Conservation (phyloP, 2,113 vertebrate genomes). For the Empidonax traillii region DNA sequence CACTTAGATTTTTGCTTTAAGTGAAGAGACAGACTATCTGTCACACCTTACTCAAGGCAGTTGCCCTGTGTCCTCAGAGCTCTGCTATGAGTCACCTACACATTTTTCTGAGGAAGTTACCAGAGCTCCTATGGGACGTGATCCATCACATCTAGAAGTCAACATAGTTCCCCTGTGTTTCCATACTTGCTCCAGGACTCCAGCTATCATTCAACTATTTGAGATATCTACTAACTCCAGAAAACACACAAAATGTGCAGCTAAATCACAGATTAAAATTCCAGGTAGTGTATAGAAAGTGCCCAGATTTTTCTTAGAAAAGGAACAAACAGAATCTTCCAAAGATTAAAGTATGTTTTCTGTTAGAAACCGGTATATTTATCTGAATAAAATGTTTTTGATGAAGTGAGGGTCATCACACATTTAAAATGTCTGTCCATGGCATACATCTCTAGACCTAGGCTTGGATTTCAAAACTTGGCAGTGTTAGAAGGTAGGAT, state of each 20-base stretch:
- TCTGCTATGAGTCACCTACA: background rate
- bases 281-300: background rate
- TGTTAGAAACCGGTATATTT: background rate
- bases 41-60: background rate
- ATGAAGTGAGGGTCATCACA: background rate
- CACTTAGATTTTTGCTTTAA: background rate
- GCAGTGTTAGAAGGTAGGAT: background rate
- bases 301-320: background rate
- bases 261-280: background rate
- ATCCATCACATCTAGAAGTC: background rate
- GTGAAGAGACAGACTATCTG: background rate
- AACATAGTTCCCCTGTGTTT: background rate
- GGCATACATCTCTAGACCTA: background rate
- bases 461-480: slow-evolving; percentile 4
- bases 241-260: background rate
- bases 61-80: background rate
- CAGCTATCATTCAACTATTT: background rate
- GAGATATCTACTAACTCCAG: background rate
- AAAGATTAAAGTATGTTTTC: background rate
- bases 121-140: accelerated
- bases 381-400: background rate
- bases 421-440: background rate
- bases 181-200: background rate
- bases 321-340: background rate
- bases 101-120: background rate